A percentile compares a stretch with the other conserved stretches of the same genome.
Evolutionary conservation across 2,888 invertebrate genomes (phyloP).

Genomic region (Galerucella nymphaeae): DNA sequence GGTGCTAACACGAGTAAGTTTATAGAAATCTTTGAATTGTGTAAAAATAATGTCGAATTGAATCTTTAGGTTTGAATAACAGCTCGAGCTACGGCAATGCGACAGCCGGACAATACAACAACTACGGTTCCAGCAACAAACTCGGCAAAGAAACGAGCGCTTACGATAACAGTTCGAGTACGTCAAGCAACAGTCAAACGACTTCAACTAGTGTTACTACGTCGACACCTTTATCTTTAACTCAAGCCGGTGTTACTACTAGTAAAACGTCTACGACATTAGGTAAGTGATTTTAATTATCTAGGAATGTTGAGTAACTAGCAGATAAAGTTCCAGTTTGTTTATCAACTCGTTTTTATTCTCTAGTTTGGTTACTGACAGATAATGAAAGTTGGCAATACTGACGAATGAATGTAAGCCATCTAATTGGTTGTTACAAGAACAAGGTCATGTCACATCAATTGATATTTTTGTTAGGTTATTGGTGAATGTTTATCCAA

Average conservation of each 20-base stretch:
- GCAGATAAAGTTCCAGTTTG: too few relatives aligned
- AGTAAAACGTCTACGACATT: slow-evolving; percentile 65
- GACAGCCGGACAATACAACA: slow-evolving; percentile 62
- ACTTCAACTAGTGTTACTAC: slow-evolving; percentile 58
- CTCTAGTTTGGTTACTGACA: too few relatives aligned
- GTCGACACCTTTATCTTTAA: slow-evolving; percentile 53
- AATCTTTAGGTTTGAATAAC: slow-evolving; percentile 58
- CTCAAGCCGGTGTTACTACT: slow-evolving; percentile 58
- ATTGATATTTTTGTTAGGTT: too few relatives aligned
- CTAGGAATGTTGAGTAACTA: too few relatives aligned
- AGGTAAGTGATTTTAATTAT: slow-evolving; percentile 55
- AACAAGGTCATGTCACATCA: too few relatives aligned
- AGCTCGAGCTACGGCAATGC: slow-evolving; percentile 59
- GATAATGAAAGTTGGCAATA: too few relatives aligned
- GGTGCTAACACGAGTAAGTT: slow-evolving; percentile 61
- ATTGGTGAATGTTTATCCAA: too few relatives aligned
- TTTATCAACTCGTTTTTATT: too few relatives aligned
- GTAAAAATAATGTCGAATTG: too few relatives aligned
- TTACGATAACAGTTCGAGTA: slow-evolving; percentile 55
- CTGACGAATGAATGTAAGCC: too few relatives aligned
- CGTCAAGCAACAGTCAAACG: slow-evolving; percentile 57
- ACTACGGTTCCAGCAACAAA: slow-evolving; percentile 62
- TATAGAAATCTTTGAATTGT: not conserved
- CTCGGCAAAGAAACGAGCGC: slow-evolving; percentile 56
- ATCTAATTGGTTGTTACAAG: too few relatives aligned